Base-by-base conservation (phyloP, 2,888 invertebrate species). In the Odontothrips loti region DNA sequence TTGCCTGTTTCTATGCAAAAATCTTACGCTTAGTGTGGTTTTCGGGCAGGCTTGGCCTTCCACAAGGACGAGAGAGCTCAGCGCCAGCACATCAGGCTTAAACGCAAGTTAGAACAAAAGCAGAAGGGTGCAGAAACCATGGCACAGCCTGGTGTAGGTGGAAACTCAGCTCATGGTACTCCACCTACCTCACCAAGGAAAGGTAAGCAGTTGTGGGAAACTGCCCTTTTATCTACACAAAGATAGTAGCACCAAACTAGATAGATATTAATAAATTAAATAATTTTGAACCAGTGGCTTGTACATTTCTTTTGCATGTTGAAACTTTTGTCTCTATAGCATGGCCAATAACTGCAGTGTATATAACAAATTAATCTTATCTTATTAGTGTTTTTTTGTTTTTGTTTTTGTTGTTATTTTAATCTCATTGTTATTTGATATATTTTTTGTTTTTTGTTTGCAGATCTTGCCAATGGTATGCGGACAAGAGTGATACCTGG, bases 1-100 rank as follows among this genome's bases (percentile, higher is more conserved):
- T 43, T 43, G 82, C 84, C 80, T 85, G 23, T 75, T 27, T 75
- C 23, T 27, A 27, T 27, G 27, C 68, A 75, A 11, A n/a, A 75
- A 9, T 75, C 23, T 75, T 75, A 75, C 23, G 68, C 68, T 75
- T 75, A 75, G 3, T 75, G 27, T 75, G 68, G 68, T 75, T 75
- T 75, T 27, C 23, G 68, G 68, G 68, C 68, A 75, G 68, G 68
- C 68, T 75, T 75, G 68, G 82, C 84, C 82, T 92, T 90, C 87
- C 93, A 92, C 86, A 93, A 94, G 87, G 94, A 95, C 87, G 95
- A 95, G 87, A 90, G 95, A 85, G 91, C 93, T 78, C 94, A 94
- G 86, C 89, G 93, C 83, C 94, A 94, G 87, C 92, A 93, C 86
- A 91, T 91, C 83, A 95, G 95, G 88, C 89, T 95, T 85, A 91